These are phyloP conservation scores for Meda fulgida DNA, from an alignment of 2,797 vertebrate genomes.

Conservation along the genomic window DNA sequence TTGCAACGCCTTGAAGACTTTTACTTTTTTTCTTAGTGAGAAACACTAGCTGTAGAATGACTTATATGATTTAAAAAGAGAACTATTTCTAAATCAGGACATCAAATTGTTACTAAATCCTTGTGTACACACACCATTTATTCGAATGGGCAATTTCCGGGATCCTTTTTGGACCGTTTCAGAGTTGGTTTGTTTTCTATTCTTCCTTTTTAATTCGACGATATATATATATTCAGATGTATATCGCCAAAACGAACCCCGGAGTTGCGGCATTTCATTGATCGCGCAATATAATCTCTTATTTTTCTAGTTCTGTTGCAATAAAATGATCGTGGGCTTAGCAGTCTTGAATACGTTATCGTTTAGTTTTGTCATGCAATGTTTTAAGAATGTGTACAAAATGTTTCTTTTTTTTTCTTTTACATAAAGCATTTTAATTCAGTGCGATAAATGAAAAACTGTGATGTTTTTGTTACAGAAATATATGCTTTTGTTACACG, in stretches of 20 bases:
- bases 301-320: constrained; percentile 87
- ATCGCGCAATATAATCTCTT: constrained; percentile 84
- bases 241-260: constrained; percentile 82
- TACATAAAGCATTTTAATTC: constrained; percentile 79
- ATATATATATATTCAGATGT: constrained; percentile 35
- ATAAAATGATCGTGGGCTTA: constrained; percentile 89
- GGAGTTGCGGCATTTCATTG: constrained; percentile 92
- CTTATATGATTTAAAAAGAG: constrained; percentile 82
- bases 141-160: constrained; percentile 84
- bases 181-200: constrained; percentile 75
- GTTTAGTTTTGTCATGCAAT: constrained; percentile 76
- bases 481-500: constrained; percentile 82
- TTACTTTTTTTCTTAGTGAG: constrained; percentile 91
- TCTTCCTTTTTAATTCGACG: constrained; percentile 79
- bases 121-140: constrained; percentile 85
- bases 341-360: constrained; percentile 91
- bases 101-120: constrained; percentile 95
- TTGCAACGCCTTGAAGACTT: constrained; percentile 96
- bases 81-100: constrained; percentile 96
- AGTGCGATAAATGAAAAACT: constrained; percentile 80
- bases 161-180: constrained; percentile 79
- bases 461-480: constrained; percentile 88
- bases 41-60: constrained; percentile 99
- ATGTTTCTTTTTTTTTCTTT: constrained; percentile 74
- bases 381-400: constrained; percentile 80